Conservation (phyloP, 2,888 invertebrate genomes). For the Ischnus inquisitorius region DNA sequence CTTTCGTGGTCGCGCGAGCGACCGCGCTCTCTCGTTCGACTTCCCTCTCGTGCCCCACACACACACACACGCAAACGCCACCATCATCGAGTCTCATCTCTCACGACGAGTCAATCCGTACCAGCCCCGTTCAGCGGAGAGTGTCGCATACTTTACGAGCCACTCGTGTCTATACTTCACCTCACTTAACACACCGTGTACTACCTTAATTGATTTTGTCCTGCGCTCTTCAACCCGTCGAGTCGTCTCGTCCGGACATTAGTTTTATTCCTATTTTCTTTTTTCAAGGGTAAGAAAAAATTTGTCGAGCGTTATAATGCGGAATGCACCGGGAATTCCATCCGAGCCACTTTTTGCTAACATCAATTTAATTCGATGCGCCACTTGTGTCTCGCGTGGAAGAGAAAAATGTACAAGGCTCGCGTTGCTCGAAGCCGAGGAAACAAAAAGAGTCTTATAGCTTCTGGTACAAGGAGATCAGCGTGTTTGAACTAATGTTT, state of each 20-base stretch:
- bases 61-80: too few species aligned
- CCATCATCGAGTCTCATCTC: slow-evolving; percentile 41
- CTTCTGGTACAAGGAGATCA: background rate
- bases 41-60: slow-evolving; percentile 32
- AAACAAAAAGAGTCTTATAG: background rate
- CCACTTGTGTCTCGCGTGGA: background rate
- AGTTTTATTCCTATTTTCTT: background rate
- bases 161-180: slow-evolving; percentile 28
- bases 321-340: background rate
- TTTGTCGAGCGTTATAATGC: background rate
- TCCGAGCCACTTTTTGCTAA: background rate
- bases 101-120: slow-evolving; percentile 69
- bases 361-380: background rate
- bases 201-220: slow-evolving; percentile 65
- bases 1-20: slow-evolving; percentile 43
- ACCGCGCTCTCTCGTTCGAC: slow-evolving; percentile 56
- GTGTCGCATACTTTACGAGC: slow-evolving; percentile 70
- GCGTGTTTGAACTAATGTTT: background rate
- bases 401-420: background rate
- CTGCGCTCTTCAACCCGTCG: slow-evolving; percentile 8
- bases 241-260: background rate
- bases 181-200: slow-evolving; percentile 45
- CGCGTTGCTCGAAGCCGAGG: background rate
- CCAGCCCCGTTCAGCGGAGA: slow-evolving; percentile 50
- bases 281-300: background rate